These are phyloP conservation scores for Hylaeus anthracinus DNA, from an alignment of 1,140 invertebrate genomes.

Conservation along the genomic window DNA sequence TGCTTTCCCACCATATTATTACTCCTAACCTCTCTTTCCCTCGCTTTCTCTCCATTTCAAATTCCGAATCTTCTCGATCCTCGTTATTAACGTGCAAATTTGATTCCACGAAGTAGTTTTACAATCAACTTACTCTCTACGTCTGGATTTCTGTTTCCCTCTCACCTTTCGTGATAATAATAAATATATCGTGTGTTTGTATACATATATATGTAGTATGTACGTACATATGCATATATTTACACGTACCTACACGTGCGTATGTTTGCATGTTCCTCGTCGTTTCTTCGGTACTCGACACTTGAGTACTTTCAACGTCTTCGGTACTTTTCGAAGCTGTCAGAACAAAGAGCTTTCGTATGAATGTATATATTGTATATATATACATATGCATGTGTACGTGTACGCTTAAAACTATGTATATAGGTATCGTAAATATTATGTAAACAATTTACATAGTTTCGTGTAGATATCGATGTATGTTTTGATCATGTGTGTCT, in stretches of 20 bases:
- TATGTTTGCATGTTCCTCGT: slow-evolving; percentile 33
- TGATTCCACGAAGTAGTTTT: slow-evolving; percentile 69
- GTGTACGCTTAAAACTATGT: slow-evolving; percentile 19
- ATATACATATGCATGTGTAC: slow-evolving; percentile 36
- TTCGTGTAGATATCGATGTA: slow-evolving; percentile 29
- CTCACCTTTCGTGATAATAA: slow-evolving; percentile 60
- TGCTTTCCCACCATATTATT: slow-evolving; percentile 30
- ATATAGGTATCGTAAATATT: slow-evolving; percentile 50
- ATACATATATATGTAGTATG: slow-evolving; percentile 19
- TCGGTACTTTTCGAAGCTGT: too few species aligned
- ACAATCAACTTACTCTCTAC: slow-evolving; percentile 55
- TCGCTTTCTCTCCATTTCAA: slow-evolving; percentile 29
- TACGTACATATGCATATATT: slow-evolving; percentile 6
- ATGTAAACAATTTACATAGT: slow-evolving; percentile 55
- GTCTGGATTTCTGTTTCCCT: slow-evolving; percentile 28
- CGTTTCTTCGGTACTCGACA: not conserved
- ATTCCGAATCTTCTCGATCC: slow-evolving; percentile 20
- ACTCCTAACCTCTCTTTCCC: slow-evolving; percentile 47
- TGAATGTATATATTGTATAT: slow-evolving; percentile 35
- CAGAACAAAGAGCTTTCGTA: too few species aligned
- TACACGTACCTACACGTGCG: not conserved
- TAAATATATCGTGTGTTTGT: slow-evolving; percentile 36
- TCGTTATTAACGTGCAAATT: slow-evolving; percentile 69
- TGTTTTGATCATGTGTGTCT: not conserved
- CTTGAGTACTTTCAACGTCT: too few species aligned